Percentiles rank a stretch among this genome's conserved stretches.
Evolutionary conservation across 2,113 vertebrate species (phyloP).

Genomic region (Calonectris borealis): DNA sequence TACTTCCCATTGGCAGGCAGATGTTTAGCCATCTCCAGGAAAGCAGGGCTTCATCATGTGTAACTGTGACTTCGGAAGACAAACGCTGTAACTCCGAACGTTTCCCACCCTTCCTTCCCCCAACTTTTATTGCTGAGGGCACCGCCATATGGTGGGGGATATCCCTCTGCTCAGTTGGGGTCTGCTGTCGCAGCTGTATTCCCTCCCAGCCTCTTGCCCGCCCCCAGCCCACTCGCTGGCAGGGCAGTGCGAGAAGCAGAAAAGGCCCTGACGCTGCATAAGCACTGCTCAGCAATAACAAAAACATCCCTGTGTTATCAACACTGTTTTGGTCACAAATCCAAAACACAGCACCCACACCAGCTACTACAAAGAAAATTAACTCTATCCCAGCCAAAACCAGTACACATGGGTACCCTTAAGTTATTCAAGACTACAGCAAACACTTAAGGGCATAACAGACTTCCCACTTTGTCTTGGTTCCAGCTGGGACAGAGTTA

Average conservation of each 20-base stretch:
- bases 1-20: background rate
- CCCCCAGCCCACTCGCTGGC: background rate
- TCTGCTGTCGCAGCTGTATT: background rate
- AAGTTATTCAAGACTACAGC: background rate
- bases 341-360: background rate
- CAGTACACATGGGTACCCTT: background rate
- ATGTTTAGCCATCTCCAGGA: background rate
- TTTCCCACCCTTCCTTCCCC: background rate
- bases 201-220: background rate
- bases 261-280: background rate
- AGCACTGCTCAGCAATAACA: background rate
- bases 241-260: accelerated
- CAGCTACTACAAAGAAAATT: background rate
- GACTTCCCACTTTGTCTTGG: background rate
- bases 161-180: background rate
- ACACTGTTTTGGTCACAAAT: background rate
- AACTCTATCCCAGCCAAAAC: background rate
- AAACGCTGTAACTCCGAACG: accelerated
- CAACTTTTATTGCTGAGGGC: background rate
- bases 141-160: background rate
- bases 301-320: background rate
- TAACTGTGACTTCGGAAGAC: background rate
- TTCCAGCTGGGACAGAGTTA: too few relatives aligned
- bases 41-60: background rate
- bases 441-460: background rate